These are phyloP conservation scores for Acromyrmex charruanus DNA, from an alignment of 1,140 invertebrate species.

Conservation along the genomic window DNA sequence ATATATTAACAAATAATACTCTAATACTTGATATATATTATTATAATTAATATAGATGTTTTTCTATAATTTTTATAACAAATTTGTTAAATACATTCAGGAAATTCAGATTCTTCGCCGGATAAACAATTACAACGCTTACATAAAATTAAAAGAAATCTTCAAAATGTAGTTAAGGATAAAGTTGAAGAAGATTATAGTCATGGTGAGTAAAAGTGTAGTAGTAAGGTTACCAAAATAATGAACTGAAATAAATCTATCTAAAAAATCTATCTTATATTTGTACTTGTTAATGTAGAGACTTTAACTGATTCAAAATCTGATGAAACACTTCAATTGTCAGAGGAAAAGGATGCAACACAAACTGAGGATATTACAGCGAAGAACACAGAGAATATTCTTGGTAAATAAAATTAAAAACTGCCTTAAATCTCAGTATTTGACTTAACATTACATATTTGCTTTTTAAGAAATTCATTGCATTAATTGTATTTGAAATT, in stretches of 20 bases:
- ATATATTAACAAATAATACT: background rate
- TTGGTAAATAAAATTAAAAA: conserved; percentile 25
- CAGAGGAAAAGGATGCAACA: background rate
- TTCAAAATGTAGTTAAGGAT: conserved; percentile 13
- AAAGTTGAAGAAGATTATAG: conserved; percentile 43
- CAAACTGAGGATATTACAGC: background rate
- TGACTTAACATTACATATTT: background rate
- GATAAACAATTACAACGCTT: background rate
- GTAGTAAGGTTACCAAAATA: background rate
- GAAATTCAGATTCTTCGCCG: conserved; percentile 1
- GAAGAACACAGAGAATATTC: background rate
- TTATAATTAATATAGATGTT: background rate
- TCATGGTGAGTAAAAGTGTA: conserved; percentile 44
- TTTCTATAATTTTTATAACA: background rate
- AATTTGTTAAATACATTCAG: conserved; percentile 45
- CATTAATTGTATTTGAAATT: conserved; percentile 5
- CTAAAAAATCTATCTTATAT: background rate
- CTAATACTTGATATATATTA: conserved; percentile 4
- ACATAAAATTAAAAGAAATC: conserved; percentile 34
- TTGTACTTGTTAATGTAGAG: conserved; percentile 3
- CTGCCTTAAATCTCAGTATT: background rate
- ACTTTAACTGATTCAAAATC: background rate
- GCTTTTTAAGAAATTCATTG: background rate
- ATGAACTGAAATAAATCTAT: background rate
- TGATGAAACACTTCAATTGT: background rate